Percentiles rank a stretch among this genome's conserved stretches.
Evolutionary conservation across 2,797 vertebrate genomes (phyloP).

Genomic region (Pseudochirops cupreus): DNA sequence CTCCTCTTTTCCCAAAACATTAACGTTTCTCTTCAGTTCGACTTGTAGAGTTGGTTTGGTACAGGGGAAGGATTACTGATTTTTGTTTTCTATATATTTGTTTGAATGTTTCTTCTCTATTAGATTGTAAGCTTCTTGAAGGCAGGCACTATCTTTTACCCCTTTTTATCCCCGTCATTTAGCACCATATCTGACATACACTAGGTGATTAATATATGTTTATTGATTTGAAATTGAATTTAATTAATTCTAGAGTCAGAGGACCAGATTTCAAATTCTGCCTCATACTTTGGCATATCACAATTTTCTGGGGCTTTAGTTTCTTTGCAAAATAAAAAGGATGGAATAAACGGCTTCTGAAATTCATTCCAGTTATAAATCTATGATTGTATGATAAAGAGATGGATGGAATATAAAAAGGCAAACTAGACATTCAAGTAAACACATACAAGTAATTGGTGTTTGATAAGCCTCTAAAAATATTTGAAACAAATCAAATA

Average conservation of each 20-base stretch:
- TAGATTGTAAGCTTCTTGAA: neutral
- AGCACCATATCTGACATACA: neutral
- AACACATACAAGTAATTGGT: neutral
- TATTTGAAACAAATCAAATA: neutral
- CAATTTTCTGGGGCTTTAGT: neutral
- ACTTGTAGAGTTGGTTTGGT: neutral
- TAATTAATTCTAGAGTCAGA: neutral
- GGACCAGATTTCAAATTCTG: neutral
- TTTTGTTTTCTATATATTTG: neutral
- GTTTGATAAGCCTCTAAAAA: neutral
- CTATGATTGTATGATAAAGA: neutral
- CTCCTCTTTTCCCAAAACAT: neutral
- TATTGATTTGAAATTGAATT: neutral
- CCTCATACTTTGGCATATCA: neutral
- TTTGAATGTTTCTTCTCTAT: neutral
- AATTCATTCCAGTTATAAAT: neutral
- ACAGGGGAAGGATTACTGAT: neutral
- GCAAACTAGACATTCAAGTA: neutral
- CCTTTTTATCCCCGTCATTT: neutral
- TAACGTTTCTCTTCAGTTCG: neutral
- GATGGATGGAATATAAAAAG: neutral
- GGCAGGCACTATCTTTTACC: neutral
- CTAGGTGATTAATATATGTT: neutral
- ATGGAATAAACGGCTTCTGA: neutral
- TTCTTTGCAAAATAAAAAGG: neutral